Conservation (phyloP, 2,888 invertebrate genomes). For the Ypsolopha scabrella region DNA sequence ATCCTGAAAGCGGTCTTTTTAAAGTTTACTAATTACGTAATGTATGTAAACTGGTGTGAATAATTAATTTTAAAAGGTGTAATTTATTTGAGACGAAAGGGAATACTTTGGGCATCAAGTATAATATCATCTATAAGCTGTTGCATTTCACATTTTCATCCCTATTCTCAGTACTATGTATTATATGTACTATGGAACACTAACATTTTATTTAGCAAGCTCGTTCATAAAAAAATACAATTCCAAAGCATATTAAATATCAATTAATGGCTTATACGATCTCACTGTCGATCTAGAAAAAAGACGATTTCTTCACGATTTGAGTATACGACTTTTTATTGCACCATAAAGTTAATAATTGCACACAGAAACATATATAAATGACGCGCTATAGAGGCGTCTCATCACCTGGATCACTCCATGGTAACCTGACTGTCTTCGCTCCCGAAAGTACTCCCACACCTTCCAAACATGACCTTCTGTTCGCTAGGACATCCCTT, state of each 20-base stretch:
- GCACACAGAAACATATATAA: conserved; percentile 15
- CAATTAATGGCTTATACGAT: background rate
- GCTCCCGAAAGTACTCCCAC: conserved; percentile 55
- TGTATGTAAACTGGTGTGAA: too few relatives aligned
- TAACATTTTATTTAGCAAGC: background rate
- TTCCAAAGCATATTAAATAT: conserved; percentile 27
- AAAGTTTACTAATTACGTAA: too few relatives aligned
- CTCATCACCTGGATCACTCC: conserved; percentile 50
- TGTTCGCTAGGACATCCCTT: conserved; percentile 58
- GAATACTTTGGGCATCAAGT: too few relatives aligned
- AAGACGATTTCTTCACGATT: background rate
- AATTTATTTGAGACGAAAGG: too few relatives aligned
- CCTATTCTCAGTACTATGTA: too few relatives aligned
- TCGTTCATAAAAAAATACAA: conserved; percentile 14
- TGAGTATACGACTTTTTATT: conserved; percentile 27
- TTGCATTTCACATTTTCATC: too few relatives aligned
- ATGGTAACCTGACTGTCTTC: conserved; percentile 52
- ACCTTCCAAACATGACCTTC: conserved; percentile 59
- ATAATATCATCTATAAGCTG: too few relatives aligned
- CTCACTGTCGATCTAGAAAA: background rate
- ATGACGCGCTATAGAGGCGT: conserved; percentile 54
- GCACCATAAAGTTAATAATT: conserved; percentile 49
- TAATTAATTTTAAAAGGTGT: too few relatives aligned
- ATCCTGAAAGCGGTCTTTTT: too few relatives aligned
- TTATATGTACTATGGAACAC: too few relatives aligned